These are phyloP conservation scores for Xylocampa areola DNA, from an alignment of 2,888 invertebrate species.

Conservation along the genomic window DNA sequence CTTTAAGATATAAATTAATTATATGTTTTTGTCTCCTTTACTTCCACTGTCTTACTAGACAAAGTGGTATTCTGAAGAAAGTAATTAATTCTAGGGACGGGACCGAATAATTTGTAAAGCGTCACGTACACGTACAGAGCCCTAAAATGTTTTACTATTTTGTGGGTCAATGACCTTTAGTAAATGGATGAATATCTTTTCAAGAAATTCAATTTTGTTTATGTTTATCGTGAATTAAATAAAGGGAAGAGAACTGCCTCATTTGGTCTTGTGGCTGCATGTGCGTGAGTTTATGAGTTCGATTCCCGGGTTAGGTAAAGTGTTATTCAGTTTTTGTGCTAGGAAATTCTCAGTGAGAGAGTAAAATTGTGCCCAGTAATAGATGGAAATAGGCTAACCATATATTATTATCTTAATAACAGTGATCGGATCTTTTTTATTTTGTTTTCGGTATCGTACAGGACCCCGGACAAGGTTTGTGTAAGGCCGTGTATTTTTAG, in stretches of 20 bases:
- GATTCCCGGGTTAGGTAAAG: no score
- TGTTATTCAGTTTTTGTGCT: no score
- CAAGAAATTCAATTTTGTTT: not conserved
- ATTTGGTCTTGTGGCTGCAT: no score
- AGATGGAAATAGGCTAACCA: no score
- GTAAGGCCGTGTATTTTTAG: no score
- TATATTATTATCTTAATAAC: no score
- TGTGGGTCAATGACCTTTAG: slow-evolving; percentile 12
- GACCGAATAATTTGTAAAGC: slow-evolving; percentile 50
- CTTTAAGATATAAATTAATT: slow-evolving; percentile 27
- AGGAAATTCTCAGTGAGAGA: no score
- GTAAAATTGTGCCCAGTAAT: no score
- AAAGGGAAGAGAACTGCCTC: not conserved
- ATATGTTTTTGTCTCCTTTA: slow-evolving; percentile 42
- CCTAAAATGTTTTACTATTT: not conserved
- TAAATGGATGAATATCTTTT: not conserved
- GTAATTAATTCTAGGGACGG: slow-evolving; percentile 42
- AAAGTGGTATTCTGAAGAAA: slow-evolving; percentile 47
- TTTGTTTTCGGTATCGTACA: no score
- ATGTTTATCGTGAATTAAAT: not conserved
- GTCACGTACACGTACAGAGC: slow-evolving; percentile 47
- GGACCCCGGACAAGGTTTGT: no score
- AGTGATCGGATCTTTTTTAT: no score
- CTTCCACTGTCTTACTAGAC: slow-evolving; percentile 27
- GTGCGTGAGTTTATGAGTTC: no score